phyloP scores from a whole-genome alignment of 2,797 vertebrate genomes.

The Moxostoma hubbsi region DNA sequence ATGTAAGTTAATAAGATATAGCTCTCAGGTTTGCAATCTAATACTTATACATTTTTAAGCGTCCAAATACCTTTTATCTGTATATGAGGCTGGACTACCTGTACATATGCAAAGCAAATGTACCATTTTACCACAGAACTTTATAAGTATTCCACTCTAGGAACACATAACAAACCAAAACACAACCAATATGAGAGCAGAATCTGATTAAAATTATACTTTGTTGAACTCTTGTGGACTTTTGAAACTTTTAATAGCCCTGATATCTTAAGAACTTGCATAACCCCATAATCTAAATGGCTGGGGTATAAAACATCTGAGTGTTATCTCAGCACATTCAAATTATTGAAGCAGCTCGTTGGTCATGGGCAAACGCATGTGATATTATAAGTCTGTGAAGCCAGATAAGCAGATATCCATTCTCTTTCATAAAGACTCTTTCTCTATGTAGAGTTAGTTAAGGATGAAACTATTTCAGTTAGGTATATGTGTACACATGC shows the following conservation, averaged over 20 bases:
- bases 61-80: not conserved
- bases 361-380: not conserved
- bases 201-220: not conserved
- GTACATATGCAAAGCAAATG: not conserved
- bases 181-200: not conserved
- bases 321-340: constrained; percentile 15
- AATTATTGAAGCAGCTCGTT: not conserved
- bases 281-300: not conserved
- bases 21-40: too few relatives aligned
- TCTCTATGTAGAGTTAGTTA: not conserved
- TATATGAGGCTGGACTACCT: too few relatives aligned
- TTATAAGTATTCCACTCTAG: not conserved
- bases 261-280: not conserved
- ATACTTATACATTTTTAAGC: not conserved
- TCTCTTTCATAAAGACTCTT: not conserved
- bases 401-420: not conserved
- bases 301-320: not conserved
- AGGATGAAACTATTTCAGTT: too few relatives aligned
- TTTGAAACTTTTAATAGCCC: constrained; percentile 29
- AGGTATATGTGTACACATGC: not conserved
- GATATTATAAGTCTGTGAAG: not conserved
- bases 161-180: not conserved
- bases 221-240: constrained; percentile 8
- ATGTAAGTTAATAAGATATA: too few relatives aligned
- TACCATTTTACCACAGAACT: not conserved